These are phyloP conservation scores for Lasius fuliginosus DNA, from an alignment of 2,888 invertebrate genomes.

Conservation along the genomic window DNA sequence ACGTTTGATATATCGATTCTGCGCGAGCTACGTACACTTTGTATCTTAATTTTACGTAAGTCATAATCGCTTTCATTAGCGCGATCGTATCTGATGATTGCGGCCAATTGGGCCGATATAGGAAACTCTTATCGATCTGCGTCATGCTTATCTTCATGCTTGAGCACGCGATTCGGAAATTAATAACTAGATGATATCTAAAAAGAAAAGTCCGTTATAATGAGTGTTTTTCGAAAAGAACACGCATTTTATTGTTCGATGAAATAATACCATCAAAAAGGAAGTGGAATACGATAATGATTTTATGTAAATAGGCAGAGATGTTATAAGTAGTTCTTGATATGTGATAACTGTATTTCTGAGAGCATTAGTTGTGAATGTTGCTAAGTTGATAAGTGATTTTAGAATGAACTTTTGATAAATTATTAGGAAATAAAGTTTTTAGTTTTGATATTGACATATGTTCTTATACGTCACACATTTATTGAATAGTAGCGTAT, in stretches of 20 bases:
- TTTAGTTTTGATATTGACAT: neutral
- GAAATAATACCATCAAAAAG: neutral
- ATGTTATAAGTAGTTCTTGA: neutral
- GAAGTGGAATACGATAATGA: neutral
- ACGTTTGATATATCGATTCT: constrained; percentile 32
- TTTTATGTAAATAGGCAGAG: constrained; percentile 9
- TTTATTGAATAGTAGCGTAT: neutral
- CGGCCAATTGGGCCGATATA: constrained; percentile 30
- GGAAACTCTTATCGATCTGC: constrained; percentile 13
- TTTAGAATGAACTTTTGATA: neutral
- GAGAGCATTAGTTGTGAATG: neutral
- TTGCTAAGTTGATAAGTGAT: neutral
- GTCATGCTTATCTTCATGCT: constrained; percentile 51
- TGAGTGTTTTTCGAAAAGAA: neutral
- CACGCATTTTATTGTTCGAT: neutral
- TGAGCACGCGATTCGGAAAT: constrained; percentile 49
- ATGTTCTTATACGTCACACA: neutral
- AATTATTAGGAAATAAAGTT: neutral
- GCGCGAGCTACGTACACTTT: constrained; percentile 24
- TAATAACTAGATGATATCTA: constrained; percentile 15
- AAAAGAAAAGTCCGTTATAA: constrained; percentile 11
- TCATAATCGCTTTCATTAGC: constrained; percentile 49
- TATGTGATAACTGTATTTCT: constrained; percentile 12
- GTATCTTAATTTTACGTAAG: constrained; percentile 55
- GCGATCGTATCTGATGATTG: constrained; percentile 42